Conservation (phyloP, 2,113 vertebrate genomes). For the Anolis sagrei region DNA sequence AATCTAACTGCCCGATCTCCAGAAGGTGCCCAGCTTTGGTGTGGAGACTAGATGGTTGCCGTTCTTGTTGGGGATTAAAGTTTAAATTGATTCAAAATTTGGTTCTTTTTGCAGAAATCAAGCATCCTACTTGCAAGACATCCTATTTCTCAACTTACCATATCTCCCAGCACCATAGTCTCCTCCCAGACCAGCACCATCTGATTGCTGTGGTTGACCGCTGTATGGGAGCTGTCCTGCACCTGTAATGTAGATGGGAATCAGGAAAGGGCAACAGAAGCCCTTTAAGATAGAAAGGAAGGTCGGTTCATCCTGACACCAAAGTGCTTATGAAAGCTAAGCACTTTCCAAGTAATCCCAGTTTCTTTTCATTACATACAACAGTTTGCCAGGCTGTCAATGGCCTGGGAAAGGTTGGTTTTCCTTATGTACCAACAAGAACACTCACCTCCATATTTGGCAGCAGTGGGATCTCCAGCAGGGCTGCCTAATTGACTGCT, state of each 20-base stretch:
- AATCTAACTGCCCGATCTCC: too few species aligned
- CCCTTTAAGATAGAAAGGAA: not conserved
- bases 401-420: not conserved
- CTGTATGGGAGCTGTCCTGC: constrained; percentile 21
- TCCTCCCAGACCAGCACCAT: constrained; percentile 8
- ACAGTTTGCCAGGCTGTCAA: not conserved
- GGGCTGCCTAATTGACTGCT: constrained; percentile 4
- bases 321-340: not conserved
- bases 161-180: constrained; percentile 25
- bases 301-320: not conserved
- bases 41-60: not conserved
- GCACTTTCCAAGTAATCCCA: not conserved
- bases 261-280: not conserved
- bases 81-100: not conserved
- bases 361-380: not conserved
- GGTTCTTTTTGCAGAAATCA: not conserved
- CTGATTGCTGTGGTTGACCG: constrained; percentile 14
- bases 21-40: not conserved
- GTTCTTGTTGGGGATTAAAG: not conserved
- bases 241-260: not conserved
- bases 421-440: not conserved
- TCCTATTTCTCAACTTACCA: not conserved
- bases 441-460: constrained; percentile 32
- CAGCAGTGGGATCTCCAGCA: not conserved
- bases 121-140: not conserved